Percentiles rank a stretch among this genome's conserved stretches.
Conservation (phyloP, 2,888 invertebrate genomes). For the Diadromus collaris region DNA sequence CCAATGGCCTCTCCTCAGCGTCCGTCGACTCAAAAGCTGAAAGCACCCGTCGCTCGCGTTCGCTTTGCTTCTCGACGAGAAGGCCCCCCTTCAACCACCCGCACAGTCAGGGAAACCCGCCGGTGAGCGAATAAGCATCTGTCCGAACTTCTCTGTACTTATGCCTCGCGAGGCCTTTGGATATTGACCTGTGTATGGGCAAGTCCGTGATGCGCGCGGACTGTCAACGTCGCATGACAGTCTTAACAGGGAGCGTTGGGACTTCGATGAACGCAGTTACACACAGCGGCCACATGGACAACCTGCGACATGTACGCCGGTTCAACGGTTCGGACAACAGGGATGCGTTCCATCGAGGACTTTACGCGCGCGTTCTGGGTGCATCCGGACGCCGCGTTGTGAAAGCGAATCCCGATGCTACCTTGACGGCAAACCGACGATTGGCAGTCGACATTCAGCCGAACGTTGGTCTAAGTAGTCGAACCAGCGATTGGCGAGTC, state of each 20-base stretch:
- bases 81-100: background rate
- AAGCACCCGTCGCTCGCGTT: constrained; percentile 42
- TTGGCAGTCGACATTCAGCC: no score
- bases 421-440: constrained; percentile 44
- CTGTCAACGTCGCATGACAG: background rate
- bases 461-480: no score
- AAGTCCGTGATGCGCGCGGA: constrained; percentile 9
- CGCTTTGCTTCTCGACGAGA: constrained; percentile 34
- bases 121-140: constrained; percentile 33
- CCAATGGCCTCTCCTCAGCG: constrained; percentile 31
- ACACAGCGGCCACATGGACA: background rate
- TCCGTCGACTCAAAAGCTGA: constrained; percentile 45
- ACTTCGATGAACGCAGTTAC: background rate
- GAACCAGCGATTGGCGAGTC: no score
- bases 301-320: background rate
- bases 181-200: constrained; percentile 3
- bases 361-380: background rate
- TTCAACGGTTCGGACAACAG: constrained; percentile 1
- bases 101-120: constrained; percentile 5
- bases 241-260: background rate
- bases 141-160: constrained; percentile 32
- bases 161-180: background rate
- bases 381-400: constrained; percentile 18
- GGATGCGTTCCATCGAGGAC: background rate
- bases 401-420: background rate